Conservation (phyloP, 2,888 invertebrate species). For the Oasisia sp. region DNA sequence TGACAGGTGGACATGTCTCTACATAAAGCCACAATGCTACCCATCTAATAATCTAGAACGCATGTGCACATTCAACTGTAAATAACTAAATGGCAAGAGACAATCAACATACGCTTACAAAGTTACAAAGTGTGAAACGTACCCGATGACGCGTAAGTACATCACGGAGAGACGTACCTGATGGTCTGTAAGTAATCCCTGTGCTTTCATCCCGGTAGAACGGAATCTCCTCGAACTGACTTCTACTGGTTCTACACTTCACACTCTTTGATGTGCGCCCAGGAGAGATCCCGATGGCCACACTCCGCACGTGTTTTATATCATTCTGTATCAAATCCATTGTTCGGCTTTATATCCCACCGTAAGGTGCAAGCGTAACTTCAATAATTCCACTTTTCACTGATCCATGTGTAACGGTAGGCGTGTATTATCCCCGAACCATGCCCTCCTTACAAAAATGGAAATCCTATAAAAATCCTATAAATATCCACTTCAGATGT, state of each 20-base stretch:
- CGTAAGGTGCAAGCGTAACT: not conserved
- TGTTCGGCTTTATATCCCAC: not conserved
- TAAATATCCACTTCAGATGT: not conserved
- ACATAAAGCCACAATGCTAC: not conserved
- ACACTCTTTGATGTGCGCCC: conserved; percentile 7
- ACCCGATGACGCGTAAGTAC: not conserved
- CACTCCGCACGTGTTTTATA: not conserved
- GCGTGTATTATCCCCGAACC: not conserved
- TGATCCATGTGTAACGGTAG: not conserved
- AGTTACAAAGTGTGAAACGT: not conserved
- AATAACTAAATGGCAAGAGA: not conserved
- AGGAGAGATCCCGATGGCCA: not conserved
- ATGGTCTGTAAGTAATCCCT: conserved; percentile 10
- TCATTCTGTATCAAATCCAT: conserved; percentile 4
- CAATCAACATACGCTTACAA: not conserved
- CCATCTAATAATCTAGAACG: not conserved
- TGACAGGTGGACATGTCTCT: too few relatives aligned
- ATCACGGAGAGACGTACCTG: not conserved
- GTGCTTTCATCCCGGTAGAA: not conserved
- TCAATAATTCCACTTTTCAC: not conserved
- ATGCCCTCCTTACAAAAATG: not conserved
- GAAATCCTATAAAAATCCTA: not conserved
- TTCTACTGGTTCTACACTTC: not conserved
- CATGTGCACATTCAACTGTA: not conserved
- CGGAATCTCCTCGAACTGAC: not conserved